These are phyloP conservation scores for Apodemia duryi DNA, from an alignment of 2,888 invertebrate species.

Conservation along the genomic window DNA sequence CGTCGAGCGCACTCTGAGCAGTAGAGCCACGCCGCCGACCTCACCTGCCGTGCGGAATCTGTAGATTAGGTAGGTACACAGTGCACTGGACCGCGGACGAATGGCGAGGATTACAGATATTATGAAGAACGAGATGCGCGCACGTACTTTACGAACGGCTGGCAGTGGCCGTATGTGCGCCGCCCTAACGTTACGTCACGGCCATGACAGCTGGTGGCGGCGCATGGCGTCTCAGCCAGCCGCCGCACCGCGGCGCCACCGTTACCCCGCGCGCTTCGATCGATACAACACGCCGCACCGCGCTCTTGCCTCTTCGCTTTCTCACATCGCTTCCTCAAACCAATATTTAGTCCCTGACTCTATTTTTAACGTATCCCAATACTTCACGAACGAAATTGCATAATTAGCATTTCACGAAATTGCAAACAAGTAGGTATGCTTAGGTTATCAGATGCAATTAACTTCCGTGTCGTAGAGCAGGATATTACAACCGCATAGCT, in stretches of 20 bases:
- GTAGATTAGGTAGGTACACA: slow-evolving; percentile 41
- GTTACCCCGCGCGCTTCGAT: slow-evolving; percentile 34
- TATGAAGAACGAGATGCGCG: slow-evolving; percentile 40
- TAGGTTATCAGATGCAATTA: not conserved
- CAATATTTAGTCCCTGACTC: slow-evolving; percentile 14
- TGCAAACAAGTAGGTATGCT: not conserved
- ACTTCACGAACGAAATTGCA: slow-evolving; percentile 7
- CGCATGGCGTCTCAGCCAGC: slow-evolving; percentile 32
- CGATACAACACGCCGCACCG: slow-evolving; percentile 29
- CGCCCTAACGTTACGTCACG: slow-evolving; percentile 64
- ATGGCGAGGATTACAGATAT: slow-evolving; percentile 41
- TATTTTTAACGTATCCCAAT: slow-evolving; percentile 7
- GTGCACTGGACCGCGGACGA: slow-evolving; percentile 45
- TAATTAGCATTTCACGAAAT: slow-evolving; percentile 9
- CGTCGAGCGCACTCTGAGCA: slow-evolving; percentile 45
- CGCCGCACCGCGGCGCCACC: slow-evolving; percentile 49
- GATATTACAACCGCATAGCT: slow-evolving; percentile 1
- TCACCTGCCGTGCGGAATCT: slow-evolving; percentile 55
- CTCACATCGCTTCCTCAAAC: slow-evolving; percentile 15
- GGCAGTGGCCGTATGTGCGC: slow-evolving; percentile 61
- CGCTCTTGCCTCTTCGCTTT: slow-evolving; percentile 26
- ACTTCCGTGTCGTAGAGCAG: not conserved
- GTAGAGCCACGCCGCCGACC: slow-evolving; percentile 50
- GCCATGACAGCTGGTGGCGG: slow-evolving; percentile 54
- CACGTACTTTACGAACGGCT: slow-evolving; percentile 60